Evolutionary conservation across 2,888 invertebrate species (phyloP).

Genomic region (Trichopoda pennipes): DNA sequence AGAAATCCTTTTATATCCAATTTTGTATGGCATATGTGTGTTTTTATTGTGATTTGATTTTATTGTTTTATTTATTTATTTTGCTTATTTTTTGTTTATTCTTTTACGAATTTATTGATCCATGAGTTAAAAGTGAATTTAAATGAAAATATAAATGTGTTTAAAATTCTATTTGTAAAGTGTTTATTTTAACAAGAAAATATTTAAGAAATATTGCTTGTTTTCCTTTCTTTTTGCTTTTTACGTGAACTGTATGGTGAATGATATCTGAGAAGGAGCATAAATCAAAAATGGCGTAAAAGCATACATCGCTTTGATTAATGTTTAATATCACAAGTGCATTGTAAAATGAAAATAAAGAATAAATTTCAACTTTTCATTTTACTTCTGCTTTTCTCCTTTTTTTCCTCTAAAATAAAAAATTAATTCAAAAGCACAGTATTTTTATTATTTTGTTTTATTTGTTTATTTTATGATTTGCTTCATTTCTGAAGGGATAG

Average conservation of each 20-base stretch:
- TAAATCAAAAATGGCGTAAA: constrained; percentile 59
- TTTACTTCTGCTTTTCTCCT: neutral
- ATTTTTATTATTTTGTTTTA: neutral
- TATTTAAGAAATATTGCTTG: neutral
- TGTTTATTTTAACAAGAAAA: constrained; percentile 24
- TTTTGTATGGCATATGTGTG: neutral
- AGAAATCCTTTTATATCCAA: constrained; percentile 37
- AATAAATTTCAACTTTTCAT: neutral
- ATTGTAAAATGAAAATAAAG: neutral
- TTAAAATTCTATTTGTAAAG: constrained; percentile 19
- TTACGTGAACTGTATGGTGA: constrained; percentile 4
- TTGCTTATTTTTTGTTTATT: neutral
- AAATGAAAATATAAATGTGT: constrained; percentile 19
- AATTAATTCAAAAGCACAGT: neutral
- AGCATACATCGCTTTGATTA: constrained; percentile 52
- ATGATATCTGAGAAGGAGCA: constrained; percentile 31
- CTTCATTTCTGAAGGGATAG: constrained; percentile 24
- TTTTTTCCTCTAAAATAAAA: neutral
- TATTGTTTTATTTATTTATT: neutral
- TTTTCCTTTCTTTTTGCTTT: no score
- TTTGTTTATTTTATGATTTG: constrained; percentile 5
- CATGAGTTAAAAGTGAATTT: neutral
- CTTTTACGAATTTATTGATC: neutral
- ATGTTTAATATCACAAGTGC: constrained; percentile 44
- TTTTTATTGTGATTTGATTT: neutral